These are phyloP conservation scores for Morone chrysops DNA, from an alignment of 2,113 vertebrate genomes.

Conservation along the genomic window DNA sequence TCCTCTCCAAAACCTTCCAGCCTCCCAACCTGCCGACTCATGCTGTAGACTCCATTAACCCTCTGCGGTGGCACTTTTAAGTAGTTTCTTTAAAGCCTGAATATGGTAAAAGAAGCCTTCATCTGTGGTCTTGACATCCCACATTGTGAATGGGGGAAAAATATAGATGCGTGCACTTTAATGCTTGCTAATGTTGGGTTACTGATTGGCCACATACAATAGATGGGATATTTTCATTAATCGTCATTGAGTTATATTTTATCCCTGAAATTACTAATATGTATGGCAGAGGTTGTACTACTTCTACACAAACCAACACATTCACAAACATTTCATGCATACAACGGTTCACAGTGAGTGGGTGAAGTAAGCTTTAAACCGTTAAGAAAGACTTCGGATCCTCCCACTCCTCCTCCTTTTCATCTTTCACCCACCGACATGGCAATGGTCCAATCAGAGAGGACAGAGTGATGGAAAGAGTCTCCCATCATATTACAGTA, in stretches of 20 bases:
- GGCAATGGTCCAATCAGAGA: conserved; percentile 67
- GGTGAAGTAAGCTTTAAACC: conserved; percentile 71
- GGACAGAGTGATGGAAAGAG: conserved; percentile 58
- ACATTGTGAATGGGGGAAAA: not conserved
- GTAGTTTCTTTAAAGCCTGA: conserved; percentile 37
- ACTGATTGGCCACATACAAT: not conserved
- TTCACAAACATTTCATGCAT: conserved; percentile 56
- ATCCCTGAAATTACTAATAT: conserved; percentile 28
- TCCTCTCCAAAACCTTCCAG: conserved; percentile 61
- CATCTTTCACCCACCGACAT: conserved; percentile 70
- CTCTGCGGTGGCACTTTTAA: conserved; percentile 19
- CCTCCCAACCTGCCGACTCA: conserved; percentile 68
- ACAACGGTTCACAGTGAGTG: conserved; percentile 63
- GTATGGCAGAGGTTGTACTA: conserved; percentile 24
- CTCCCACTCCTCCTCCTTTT: conserved; percentile 69
- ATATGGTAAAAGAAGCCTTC: not conserved
- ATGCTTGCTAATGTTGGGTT: conserved; percentile 22
- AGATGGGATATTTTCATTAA: not conserved
- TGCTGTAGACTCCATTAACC: conserved; percentile 60
- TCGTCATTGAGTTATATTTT: not conserved
- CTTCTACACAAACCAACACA: conserved; percentile 20
- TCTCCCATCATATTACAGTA: conserved; percentile 63
- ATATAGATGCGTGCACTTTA: not conserved
- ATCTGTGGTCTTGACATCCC: not conserved
- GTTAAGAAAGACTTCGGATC: conserved; percentile 67